Percentiles rank a stretch among this genome's conserved stretches.
phyloP scores from a whole-genome alignment of 2,888 invertebrate species.

The Orthonevra nobilis region DNA sequence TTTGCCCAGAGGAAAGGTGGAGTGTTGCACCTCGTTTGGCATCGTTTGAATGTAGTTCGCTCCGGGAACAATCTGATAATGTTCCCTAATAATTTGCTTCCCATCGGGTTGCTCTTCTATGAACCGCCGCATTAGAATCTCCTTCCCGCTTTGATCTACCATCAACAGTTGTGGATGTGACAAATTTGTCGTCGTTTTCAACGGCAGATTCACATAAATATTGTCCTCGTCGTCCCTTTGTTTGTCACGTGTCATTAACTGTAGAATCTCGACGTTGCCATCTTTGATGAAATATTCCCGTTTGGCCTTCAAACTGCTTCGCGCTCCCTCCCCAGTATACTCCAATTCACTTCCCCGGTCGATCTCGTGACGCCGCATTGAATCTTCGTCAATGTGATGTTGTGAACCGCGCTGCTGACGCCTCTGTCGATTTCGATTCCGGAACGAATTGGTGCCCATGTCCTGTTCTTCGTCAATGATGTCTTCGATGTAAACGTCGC shows the following conservation, averaged over 20 bases:
- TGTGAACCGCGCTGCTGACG: conserved; percentile 74
- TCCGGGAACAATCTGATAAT: conserved; percentile 79
- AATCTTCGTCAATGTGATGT: conserved; percentile 85
- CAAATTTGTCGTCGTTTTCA: conserved; percentile 81
- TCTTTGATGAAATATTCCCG: conserved; percentile 90
- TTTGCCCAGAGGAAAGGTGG: conserved; percentile 76
- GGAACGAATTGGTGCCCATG: conserved; percentile 63
- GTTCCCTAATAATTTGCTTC: conserved; percentile 83
- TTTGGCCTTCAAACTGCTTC: conserved; percentile 79
- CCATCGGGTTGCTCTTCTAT: conserved; percentile 90
- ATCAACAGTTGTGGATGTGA: conserved; percentile 84
- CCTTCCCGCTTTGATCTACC: conserved; percentile 90
- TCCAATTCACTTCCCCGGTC: conserved; percentile 87
- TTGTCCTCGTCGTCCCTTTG: conserved; percentile 83
- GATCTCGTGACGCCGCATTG: conserved; percentile 87
- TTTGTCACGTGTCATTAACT: conserved; percentile 88
- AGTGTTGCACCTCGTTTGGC: conserved; percentile 78
- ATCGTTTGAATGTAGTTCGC: conserved; percentile 78
- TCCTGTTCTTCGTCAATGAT: conserved; percentile 75
- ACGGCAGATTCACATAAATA: conserved; percentile 82
- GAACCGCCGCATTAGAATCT: conserved; percentile 90
- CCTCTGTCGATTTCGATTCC: conserved; percentile 70
- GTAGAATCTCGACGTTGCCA: conserved; percentile 91
- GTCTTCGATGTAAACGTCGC: conserved; percentile 79
- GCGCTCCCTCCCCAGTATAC: conserved; percentile 75